These are phyloP conservation scores for Balanococcus diminutus DNA, from an alignment of 2,888 invertebrate species.

Conservation along the genomic window DNA sequence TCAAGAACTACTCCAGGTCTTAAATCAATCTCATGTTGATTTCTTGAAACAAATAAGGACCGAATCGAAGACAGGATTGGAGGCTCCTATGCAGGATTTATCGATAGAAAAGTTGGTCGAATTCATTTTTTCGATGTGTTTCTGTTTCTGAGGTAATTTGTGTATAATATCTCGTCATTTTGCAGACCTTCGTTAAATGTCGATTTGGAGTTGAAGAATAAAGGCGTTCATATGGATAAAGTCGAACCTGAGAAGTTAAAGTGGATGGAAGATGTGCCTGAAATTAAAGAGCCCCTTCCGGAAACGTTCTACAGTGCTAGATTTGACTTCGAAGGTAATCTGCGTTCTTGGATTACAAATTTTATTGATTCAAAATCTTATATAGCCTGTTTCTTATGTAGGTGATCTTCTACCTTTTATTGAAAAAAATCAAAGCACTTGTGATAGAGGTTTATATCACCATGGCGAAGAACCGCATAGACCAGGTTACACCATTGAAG, in stretches of 20 bases:
- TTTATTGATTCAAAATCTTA: not conserved
- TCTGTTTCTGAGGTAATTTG: not conserved
- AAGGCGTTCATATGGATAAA: constrained; percentile 84
- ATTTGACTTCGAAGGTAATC: constrained; percentile 77
- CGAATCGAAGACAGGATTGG: constrained; percentile 61
- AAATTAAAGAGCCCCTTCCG: constrained; percentile 61
- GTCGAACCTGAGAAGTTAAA: constrained; percentile 84
- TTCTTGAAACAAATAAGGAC: constrained; percentile 65
- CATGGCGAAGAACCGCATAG: constrained; percentile 91
- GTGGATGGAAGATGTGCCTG: constrained; percentile 81
- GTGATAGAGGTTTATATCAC: constrained; percentile 78
- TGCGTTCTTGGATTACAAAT: not conserved
- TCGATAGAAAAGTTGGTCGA: not conserved
- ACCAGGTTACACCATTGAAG: constrained; percentile 89
- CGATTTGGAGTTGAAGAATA: not conserved
- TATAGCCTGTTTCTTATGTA: constrained; percentile 57
- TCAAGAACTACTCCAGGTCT: constrained; percentile 68
- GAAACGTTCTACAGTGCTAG: constrained; percentile 76
- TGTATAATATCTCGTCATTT: too few species aligned
- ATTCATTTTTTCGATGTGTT: not conserved
- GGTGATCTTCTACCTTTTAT: constrained; percentile 76
- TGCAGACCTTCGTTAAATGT: not conserved
- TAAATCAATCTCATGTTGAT: constrained; percentile 72
- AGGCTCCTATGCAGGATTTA: not conserved
- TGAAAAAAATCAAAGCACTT: constrained; percentile 67